Conservation (phyloP, 2,888 invertebrate genomes). For the Lasioglossum figueresi region DNA sequence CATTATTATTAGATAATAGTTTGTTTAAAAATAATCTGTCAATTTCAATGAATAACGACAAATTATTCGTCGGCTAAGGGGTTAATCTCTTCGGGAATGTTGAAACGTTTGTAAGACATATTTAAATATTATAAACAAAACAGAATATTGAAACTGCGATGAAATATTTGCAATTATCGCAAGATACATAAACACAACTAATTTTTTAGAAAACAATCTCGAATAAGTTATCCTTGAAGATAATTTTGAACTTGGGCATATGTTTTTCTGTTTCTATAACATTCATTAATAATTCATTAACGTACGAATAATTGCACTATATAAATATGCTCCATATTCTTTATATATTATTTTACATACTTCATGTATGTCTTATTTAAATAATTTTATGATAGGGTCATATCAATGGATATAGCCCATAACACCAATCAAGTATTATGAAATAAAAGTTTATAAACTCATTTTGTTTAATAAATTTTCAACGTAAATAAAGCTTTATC, state of each 20-base stretch:
- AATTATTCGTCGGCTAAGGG: background rate
- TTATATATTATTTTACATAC: too few relatives aligned
- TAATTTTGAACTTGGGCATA: background rate
- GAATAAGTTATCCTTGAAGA: background rate
- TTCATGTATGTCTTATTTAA: too few relatives aligned
- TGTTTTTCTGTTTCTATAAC: conserved; percentile 2
- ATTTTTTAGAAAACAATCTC: background rate
- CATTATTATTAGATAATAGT: background rate
- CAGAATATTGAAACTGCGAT: background rate
- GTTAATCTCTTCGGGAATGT: background rate
- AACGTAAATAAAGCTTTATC: too few relatives aligned
- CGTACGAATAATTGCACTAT: too few relatives aligned
- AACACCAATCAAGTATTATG: too few relatives aligned
- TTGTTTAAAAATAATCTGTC: background rate
- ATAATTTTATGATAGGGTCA: too few relatives aligned
- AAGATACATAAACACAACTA: background rate
- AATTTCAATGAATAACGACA: background rate
- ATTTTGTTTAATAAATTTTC: too few relatives aligned
- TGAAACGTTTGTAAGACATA: background rate
- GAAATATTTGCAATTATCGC: background rate
- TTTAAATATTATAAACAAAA: background rate
- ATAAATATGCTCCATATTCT: too few relatives aligned
- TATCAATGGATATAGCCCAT: too few relatives aligned
- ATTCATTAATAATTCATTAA: too few relatives aligned
- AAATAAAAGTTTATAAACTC: too few relatives aligned